Percentiles rank a stretch among this genome's conserved stretches.
Conservation (phyloP, 1,140 invertebrate species). For the Papilio polytes region DNA sequence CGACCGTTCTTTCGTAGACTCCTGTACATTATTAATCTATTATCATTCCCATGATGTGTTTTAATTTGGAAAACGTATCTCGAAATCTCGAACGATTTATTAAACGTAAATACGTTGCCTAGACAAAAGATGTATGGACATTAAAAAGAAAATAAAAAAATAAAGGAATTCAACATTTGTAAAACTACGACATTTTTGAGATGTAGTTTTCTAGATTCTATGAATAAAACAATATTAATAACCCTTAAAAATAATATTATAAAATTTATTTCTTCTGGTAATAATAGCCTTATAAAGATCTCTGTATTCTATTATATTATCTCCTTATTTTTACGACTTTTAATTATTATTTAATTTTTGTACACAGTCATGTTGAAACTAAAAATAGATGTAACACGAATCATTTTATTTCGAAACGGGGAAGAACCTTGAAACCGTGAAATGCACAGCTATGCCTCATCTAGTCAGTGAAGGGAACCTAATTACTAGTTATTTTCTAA, state of each 20-base stretch:
- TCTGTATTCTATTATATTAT: background rate
- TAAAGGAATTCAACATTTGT: conserved; percentile 80
- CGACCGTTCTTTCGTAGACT: conserved; percentile 59
- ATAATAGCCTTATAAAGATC: background rate
- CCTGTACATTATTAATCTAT: conserved; percentile 62
- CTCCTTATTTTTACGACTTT: background rate
- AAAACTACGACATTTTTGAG: conserved; percentile 14
- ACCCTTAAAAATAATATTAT: background rate
- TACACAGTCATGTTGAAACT: background rate
- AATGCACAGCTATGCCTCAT: background rate
- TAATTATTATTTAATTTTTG: too few species aligned
- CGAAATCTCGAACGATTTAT: background rate
- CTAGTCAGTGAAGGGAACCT: background rate
- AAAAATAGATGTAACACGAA: background rate
- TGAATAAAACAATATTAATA: background rate
- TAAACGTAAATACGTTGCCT: background rate
- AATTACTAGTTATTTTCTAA: background rate
- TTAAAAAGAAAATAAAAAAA: conserved; percentile 37
- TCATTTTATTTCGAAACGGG: background rate
- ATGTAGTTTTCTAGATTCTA: conserved; percentile 45
- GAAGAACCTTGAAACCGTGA: conserved; percentile 17
- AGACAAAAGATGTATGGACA: background rate
- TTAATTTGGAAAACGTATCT: conserved; percentile 20
- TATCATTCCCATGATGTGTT: conserved; percentile 46
- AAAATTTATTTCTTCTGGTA: background rate